Evolutionary conservation across 2,888 invertebrate species (phyloP).

Genomic region (Drosophila rellima): DNA sequence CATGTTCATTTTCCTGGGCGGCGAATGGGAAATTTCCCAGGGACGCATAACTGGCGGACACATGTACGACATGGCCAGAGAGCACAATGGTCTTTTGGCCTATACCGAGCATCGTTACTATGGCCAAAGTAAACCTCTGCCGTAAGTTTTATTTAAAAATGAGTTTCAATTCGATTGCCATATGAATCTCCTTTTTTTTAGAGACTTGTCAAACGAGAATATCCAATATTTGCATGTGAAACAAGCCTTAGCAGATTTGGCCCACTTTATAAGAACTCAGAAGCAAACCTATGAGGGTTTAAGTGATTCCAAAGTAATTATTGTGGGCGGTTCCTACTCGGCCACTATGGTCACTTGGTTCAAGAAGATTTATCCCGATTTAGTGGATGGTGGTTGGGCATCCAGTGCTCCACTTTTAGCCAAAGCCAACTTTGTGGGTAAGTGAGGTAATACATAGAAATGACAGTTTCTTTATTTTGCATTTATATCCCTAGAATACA

Average conservation of each 20-base stretch:
- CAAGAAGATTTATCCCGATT: conserved; percentile 88
- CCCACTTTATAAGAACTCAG: conserved; percentile 87
- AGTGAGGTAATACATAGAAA: conserved; percentile 11
- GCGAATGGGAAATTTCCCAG: conserved; percentile 89
- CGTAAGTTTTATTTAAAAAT: conserved; percentile 86
- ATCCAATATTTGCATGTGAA: conserved; percentile 88
- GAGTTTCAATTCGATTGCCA: neutral
- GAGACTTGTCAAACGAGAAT: conserved; percentile 87
- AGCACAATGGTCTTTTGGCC: conserved; percentile 88
- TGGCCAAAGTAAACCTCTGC: conserved; percentile 90
- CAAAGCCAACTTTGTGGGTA: conserved; percentile 87
- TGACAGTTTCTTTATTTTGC: neutral
- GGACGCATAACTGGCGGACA: conserved; percentile 88
- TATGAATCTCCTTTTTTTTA: conserved; percentile 61
- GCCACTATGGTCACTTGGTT: conserved; percentile 90
- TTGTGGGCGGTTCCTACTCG: conserved; percentile 90
- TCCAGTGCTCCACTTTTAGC: conserved; percentile 90
- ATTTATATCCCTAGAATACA: conserved; percentile 78
- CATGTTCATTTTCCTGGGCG: conserved; percentile 89
- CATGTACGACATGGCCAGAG: conserved; percentile 88
- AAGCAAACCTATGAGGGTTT: conserved; percentile 83
- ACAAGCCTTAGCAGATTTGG: conserved; percentile 89
- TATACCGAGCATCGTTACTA: conserved; percentile 94
- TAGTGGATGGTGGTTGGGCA: conserved; percentile 88
- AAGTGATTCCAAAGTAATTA: conserved; percentile 85